phyloP scores from a whole-genome alignment of 2,888 invertebrate genomes.

The Stictocephala bisonia region DNA sequence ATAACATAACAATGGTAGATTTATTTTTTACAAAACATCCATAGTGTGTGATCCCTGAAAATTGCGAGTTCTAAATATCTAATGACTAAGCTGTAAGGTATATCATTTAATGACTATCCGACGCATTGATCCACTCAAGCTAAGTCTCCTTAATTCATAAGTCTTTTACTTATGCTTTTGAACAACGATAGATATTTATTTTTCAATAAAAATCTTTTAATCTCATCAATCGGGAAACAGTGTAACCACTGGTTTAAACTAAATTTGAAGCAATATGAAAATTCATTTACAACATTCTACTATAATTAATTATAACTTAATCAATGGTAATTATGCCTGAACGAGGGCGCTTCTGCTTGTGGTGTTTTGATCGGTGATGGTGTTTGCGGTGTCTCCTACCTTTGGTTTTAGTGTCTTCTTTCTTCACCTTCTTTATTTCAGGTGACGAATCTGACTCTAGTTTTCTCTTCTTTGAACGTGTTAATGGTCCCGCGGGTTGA shows the following conservation, averaged over 20 bases:
- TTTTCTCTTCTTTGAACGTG: conserved; percentile 63
- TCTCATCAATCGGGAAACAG: too few relatives aligned
- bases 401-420: conserved; percentile 29
- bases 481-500: conserved; percentile 61
- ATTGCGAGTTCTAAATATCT: conserved; percentile 29
- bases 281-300: background rate
- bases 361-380: conserved; percentile 54
- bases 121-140: too few relatives aligned
- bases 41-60: conserved; percentile 11
- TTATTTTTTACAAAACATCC: conserved; percentile 27
- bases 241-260: too few relatives aligned
- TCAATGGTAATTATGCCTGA: conserved; percentile 40
- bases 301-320: conserved; percentile 11
- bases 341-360: conserved; percentile 41
- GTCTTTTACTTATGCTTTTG: too few relatives aligned
- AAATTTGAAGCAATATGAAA: background rate
- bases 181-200: too few relatives aligned
- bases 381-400: conserved; percentile 50
- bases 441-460: conserved; percentile 55
- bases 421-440: conserved; percentile 41
- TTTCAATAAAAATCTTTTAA: too few relatives aligned
- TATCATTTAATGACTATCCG: too few relatives aligned
- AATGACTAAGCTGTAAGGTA: conserved; percentile 14
- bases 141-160: too few relatives aligned
- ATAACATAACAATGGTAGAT: conserved; percentile 50